phyloP scores from a whole-genome alignment of 1,140 invertebrate genomes.

The Zaprionus capensis region DNA sequence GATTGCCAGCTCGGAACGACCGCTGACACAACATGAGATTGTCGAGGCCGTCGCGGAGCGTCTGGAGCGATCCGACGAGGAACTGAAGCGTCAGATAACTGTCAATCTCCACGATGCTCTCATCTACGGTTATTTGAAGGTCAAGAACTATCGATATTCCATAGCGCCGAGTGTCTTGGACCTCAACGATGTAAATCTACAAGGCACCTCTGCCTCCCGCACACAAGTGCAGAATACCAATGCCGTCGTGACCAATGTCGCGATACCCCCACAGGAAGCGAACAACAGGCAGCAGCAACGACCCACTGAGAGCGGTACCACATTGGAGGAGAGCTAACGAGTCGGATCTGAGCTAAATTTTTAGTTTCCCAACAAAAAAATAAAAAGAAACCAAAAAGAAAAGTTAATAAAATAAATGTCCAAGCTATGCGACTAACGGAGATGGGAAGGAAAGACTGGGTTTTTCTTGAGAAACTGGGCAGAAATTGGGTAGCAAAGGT shows the following conservation, averaged over 20 bases:
- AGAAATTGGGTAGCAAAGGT: too few relatives aligned
- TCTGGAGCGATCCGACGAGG: slow-evolving; percentile 64
- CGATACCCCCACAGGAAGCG: not conserved
- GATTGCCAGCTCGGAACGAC: slow-evolving; percentile 60
- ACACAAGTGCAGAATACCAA: not conserved
- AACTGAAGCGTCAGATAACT: slow-evolving; percentile 65
- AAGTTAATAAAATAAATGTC: not conserved
- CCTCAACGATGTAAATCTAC: slow-evolving; percentile 2
- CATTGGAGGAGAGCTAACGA: not conserved
- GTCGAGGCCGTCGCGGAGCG: slow-evolving; percentile 55
- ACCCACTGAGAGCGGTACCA: not conserved
- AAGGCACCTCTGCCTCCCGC: not conserved
- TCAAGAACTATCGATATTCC: slow-evolving; percentile 60
- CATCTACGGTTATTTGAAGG: slow-evolving; percentile 59
- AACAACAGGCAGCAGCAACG: not conserved
- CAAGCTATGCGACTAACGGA: too few relatives aligned
- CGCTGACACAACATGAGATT: slow-evolving; percentile 65
- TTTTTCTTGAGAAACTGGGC: too few relatives aligned
- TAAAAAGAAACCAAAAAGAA: not conserved
- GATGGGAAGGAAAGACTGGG: too few relatives aligned
- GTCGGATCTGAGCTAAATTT: not conserved
- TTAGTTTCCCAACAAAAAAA: not conserved
- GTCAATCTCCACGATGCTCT: slow-evolving; percentile 63
- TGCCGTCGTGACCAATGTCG: not conserved
- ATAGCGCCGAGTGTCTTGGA: slow-evolving; percentile 39